Base-by-base conservation (phyloP, 2,113 vertebrate genomes). In the Macquaria australasica region DNA sequence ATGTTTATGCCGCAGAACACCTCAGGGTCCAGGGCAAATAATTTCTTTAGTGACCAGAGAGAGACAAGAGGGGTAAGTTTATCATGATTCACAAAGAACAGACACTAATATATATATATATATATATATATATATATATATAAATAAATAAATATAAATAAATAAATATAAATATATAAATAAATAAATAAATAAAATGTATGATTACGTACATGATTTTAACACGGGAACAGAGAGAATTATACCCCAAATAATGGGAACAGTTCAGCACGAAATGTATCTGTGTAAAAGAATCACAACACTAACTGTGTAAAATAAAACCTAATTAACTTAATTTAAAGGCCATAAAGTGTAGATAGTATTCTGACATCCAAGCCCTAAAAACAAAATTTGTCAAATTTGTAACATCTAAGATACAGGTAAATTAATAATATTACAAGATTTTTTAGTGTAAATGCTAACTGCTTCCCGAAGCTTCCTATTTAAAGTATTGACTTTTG, bases 1-100 rank as follows among this genome's bases (percentile, higher is more conserved):
- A 94, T 95, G 91, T 94, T 93, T 90, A 91, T 92, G 93, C 89
- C 87, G 90, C 90, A 85, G 92, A 95, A 93, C 85, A 93, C 95
- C 73, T 96, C 94, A 50, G 94, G 94, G 88, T 95, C 94, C 93
- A 95, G 90, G 84, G 93, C 88, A 95, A 96, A 95, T 92, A 96
- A 91, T 93, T 96, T 96, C 94, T 96, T 95, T 90, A 88, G 90
- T 83, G 81, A 90, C 85, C 87, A 91, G 69, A 92, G 90, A 94
- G 66, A 94, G 79, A 95, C 84, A 93, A 93, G 79, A 94, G 72
- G 85, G 60, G 79, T 81, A 87, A 87, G 84, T 93, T 89, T 79
- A 88, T 90, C 71, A 89, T 9, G 83, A 76, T 87, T 73, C 45
- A 89, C 70, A 84, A 69, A 86, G 48, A 87, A 81, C 70, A 87